Conservation (phyloP, 2,888 invertebrate genomes). For the Drosophila lacicola region DNA sequence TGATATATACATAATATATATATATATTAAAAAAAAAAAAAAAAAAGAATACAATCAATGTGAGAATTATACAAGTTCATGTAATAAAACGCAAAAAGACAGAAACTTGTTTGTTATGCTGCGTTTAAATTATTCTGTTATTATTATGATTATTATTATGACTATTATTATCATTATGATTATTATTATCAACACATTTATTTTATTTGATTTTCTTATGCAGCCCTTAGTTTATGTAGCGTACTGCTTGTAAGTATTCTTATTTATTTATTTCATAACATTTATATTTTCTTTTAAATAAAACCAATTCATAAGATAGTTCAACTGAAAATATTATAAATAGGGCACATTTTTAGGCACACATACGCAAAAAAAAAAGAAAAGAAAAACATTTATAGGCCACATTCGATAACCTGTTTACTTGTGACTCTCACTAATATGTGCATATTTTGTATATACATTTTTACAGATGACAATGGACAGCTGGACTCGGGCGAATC, state of each 20-base stretch:
- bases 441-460: constrained; percentile 15
- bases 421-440: constrained; percentile 40
- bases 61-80: constrained; percentile 73
- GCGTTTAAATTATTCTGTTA: constrained; percentile 43
- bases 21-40: constrained; percentile 49
- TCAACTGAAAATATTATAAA: constrained; percentile 18
- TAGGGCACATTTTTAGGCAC: constrained; percentile 54
- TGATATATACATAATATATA: constrained; percentile 49
- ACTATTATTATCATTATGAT: constrained; percentile 19
- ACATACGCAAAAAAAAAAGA: constrained; percentile 24
- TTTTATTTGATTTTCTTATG: constrained; percentile 47
- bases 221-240: constrained; percentile 56
- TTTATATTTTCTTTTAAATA: constrained; percentile 18
- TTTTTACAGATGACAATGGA: constrained; percentile 63
- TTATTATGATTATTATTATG: constrained; percentile 6
- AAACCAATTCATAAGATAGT: constrained; percentile 6
- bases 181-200: constrained; percentile 17
- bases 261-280: constrained; percentile 29
- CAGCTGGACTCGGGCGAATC: constrained; percentile 75
- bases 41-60: constrained; percentile 61
- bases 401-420: background rate
- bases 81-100: constrained; percentile 78
- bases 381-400: constrained; percentile 12
- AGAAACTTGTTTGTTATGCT: constrained; percentile 60
- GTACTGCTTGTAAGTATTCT: constrained; percentile 72